phyloP scores from a whole-genome alignment of 23 tunicate species.

The Aplidium turbinatum region DNA sequence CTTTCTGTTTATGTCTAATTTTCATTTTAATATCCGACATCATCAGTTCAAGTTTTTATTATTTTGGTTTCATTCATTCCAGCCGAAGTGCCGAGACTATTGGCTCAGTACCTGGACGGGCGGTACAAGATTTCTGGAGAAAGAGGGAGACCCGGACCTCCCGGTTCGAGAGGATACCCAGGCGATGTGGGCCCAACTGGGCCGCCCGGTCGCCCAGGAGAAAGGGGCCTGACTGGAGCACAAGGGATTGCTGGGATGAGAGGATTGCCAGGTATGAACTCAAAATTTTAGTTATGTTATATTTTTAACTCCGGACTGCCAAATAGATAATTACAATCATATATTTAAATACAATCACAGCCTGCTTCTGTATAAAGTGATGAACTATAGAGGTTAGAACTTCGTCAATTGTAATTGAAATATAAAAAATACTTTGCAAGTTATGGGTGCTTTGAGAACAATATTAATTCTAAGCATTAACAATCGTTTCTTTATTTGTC shows the following conservation, averaged over 20 bases:
- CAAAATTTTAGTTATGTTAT: too few relatives aligned
- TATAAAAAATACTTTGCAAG: too few relatives aligned
- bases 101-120: slow-evolving; percentile 26
- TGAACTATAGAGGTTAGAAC: too few relatives aligned
- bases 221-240: slow-evolving; percentile 29
- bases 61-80: background rate
- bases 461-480: too few relatives aligned
- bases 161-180: slow-evolving; percentile 45
- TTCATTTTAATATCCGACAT: background rate
- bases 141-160: slow-evolving; percentile 58
- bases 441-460: too few relatives aligned
- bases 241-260: slow-evolving; percentile 47
- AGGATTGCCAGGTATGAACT: slow-evolving; percentile 53
- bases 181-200: slow-evolving; percentile 45
- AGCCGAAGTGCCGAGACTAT: slow-evolving; percentile 45
- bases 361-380: too few relatives aligned
- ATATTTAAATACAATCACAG: too few relatives aligned
- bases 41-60: background rate
- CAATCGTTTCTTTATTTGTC: too few relatives aligned
- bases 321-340: too few relatives aligned
- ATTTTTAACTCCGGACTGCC: too few relatives aligned
- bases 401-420: background rate
- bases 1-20: too few relatives aligned
- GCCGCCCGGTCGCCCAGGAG: slow-evolving; percentile 46
- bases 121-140: background rate